Evolutionary conservation across 2,888 invertebrate species (phyloP), one percentile per base, ranked within the genome.

Genomic region (Tetropium fuscum): DNA sequence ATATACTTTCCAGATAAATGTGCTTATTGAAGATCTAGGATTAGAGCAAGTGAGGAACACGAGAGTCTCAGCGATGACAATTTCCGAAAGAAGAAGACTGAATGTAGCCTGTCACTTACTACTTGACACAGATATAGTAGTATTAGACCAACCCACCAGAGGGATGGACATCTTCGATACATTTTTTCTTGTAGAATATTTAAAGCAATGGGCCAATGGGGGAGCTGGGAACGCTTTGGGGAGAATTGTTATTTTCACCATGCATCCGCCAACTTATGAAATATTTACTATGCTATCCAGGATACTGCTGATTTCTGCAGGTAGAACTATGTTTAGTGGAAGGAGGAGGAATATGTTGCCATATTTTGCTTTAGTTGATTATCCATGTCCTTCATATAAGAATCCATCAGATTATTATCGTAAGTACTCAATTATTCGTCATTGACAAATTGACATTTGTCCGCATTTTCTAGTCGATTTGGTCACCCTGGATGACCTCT

Each of bases 391-490:
- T 8, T 93, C 95, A 0, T 97, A 93, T 81, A 97, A 97, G 82
- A 97, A 97, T 79, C 97, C 97, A 45, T 95, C 96, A 0, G 97
- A 97, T 84, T 97, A 97, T 80, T 97, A 97, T 80, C 85, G 94
- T 94, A 83, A 89, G 91, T 87, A 19, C 11, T n/a, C 10, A 15
- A 18, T 6, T 34, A 41, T 8, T 11, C 16, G 18, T 30, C 3
- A 19, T 7, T 40, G 13, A 22, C 7, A 25, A n/a, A 40, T 40
- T 2, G 6, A 27, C 3, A 11, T 10, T 22, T 11, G 10, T 20
- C 11, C 8, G 3, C 3, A 22, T 27, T 60, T 83, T 84, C 1
- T 80, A 96, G 96, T 97, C 82, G 97, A 97, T 81, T 84, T 97
- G 71, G 96, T 97, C 13, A 97, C 97, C 0, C 81, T 97, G 71